phyloP scores from a whole-genome alignment of 2,113 vertebrate genomes.

The Struthio camelus region DNA sequence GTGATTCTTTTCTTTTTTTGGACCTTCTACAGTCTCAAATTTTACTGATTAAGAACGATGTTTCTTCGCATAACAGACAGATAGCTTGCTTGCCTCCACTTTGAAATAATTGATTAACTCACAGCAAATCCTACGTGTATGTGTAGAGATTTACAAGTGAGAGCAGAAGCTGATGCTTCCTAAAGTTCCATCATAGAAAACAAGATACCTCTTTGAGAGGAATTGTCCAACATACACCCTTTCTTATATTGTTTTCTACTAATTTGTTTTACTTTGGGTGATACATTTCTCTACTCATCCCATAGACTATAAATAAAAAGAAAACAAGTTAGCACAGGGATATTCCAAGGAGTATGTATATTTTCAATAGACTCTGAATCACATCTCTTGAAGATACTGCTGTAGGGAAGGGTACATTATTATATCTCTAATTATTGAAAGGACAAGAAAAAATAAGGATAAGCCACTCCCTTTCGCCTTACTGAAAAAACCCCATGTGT shows the following conservation, averaged over 20 bases:
- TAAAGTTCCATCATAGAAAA: not conserved
- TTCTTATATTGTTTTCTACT: not conserved
- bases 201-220: not conserved
- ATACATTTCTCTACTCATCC: not conserved
- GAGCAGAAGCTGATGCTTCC: not conserved
- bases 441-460: not conserved
- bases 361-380: not conserved
- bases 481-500: not conserved
- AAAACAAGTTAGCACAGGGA: not conserved
- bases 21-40: not conserved
- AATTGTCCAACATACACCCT: not conserved
- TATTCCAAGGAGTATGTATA: not conserved
- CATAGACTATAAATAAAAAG: not conserved
- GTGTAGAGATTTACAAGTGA: not conserved
- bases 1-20: not conserved
- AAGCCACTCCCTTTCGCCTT: not conserved
- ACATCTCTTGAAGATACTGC: not conserved
- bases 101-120: not conserved
- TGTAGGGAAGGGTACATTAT: not conserved
- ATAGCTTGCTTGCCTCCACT: not conserved
- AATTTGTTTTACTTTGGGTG: not conserved
- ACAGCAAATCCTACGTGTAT: not conserved
- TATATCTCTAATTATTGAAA: not conserved
- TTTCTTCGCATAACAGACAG: not conserved
- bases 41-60: not conserved